These are phyloP conservation scores for Paedocypris micromegethes DNA, from an alignment of 2,797 vertebrate species.

Conservation along the genomic window DNA sequence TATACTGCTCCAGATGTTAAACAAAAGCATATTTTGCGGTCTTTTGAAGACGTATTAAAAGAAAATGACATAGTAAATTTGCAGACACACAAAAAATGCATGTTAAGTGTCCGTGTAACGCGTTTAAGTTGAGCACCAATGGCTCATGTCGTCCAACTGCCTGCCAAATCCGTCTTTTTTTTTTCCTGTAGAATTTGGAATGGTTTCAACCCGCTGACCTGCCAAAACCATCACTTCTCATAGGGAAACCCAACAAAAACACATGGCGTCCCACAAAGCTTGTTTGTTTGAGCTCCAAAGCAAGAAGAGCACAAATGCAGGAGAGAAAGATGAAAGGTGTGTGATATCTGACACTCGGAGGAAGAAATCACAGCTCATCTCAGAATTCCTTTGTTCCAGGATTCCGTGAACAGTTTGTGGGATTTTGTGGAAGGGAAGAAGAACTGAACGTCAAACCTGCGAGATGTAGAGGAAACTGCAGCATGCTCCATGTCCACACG, in stretches of 20 bases:
- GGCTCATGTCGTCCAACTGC: not conserved
- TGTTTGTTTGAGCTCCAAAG: constrained; percentile 1
- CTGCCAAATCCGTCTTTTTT: not conserved
- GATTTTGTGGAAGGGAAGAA: not conserved
- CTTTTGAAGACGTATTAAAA: too few species aligned
- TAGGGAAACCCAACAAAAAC: constrained; percentile 16
- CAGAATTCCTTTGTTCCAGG: not conserved
- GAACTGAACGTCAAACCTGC: constrained; percentile 63
- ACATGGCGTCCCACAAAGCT: constrained; percentile 9
- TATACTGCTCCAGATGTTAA: too few species aligned
- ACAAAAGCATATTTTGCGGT: too few species aligned
- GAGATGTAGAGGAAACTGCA: constrained; percentile 91
- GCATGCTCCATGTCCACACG: constrained; percentile 95
- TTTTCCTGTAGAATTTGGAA: constrained; percentile 5
- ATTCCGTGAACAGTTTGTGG: not conserved
- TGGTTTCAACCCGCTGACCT: not conserved
- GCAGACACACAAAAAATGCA: too few species aligned
- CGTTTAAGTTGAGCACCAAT: too few species aligned
- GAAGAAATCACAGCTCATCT: not conserved
- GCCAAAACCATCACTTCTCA: constrained; percentile 17
- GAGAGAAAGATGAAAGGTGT: constrained; percentile 8
- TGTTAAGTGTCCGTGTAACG: too few species aligned
- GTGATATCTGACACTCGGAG: constrained; percentile 8
- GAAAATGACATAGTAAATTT: too few species aligned
- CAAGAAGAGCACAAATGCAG: constrained; percentile 16